Base-by-base conservation (phyloP, 2,888 invertebrate genomes). In the Graphium colonna region DNA sequence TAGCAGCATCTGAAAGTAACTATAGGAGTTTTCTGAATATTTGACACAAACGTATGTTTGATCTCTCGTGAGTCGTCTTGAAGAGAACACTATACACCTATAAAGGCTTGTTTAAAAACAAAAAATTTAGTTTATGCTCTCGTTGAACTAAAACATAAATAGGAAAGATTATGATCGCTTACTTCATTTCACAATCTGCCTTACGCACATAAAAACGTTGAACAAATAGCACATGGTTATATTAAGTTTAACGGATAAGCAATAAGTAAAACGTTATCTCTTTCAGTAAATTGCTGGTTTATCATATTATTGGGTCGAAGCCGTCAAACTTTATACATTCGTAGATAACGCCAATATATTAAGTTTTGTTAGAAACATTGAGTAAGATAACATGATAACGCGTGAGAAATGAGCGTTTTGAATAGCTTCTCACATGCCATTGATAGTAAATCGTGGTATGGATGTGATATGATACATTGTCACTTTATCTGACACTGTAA, bases 321-420 rank as follows among this genome's bases (percentile, higher is more conserved):
- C 49, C 44, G 21, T 33, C 49, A 49, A 54, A 54, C 44, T 49
- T 49, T 54, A 33, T 49, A 36, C 53, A 45, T 54, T 44, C 40
- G 8, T 21, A 40, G 53, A 54, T 54, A 54, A 54, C 44, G 21
- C 31, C 40, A 49, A 80, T 79, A 75, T 74, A 76, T 74, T 69
- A 75, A 69, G 69, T 68, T 65, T 62, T 65, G 66, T 68, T 68
- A 65, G 68, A 65, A 68, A 63, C 61, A 56, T 62, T 52, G 61
- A 68, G 74, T 71, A 69, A 77, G 81, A 84, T 83, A 82, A 77
- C 69, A 63, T 60, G 61, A 68, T 76, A 55, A n/a, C 46, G 54
- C 45, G 46, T 55, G 75, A 79, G 74, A 77, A 77, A 82, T 75
- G 77, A 77, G 72, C 78, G 82, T 81, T 83, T 78, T 69, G 73